Percentiles rank a stretch among this genome's conserved stretches.
Evolutionary conservation across 2,888 invertebrate species (phyloP).

Genomic region (Ennomos quercinarius): DNA sequence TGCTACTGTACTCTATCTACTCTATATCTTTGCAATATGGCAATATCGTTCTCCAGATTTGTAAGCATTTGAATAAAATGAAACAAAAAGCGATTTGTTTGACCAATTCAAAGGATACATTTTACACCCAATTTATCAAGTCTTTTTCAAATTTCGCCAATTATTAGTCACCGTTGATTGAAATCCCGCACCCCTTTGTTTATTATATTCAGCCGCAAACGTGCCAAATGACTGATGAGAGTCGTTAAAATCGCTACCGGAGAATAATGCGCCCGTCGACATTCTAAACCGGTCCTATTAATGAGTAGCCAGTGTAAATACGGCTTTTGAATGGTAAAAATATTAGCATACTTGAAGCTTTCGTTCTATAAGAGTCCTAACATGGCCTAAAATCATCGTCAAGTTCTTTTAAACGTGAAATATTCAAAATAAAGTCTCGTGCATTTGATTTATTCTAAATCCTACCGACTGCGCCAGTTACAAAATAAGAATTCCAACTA

Average conservation of each 20-base stretch:
- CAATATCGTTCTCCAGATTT: too few species aligned
- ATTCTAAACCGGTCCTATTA: conserved; percentile 35
- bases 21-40: too few species aligned
- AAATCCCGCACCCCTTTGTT: conserved; percentile 5
- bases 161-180: conserved; percentile 16
- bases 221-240: conserved; percentile 29
- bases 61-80: too few species aligned
- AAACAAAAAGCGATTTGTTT: too few species aligned
- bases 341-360: not conserved
- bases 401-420: too few species aligned
- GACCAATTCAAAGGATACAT: not conserved
- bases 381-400: too few species aligned
- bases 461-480: too few species aligned
- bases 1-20: too few species aligned
- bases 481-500: too few species aligned
- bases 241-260: conserved; percentile 31
- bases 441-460: too few species aligned
- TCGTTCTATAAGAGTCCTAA: too few species aligned
- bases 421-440: too few species aligned
- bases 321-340: conserved; percentile 1
- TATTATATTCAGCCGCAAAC: conserved; percentile 7
- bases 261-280: conserved; percentile 33
- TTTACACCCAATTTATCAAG: conserved; percentile 27
- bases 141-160: not conserved
- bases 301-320: conserved; percentile 20